Percentiles rank a stretch among this genome's conserved stretches.
Conservation (phyloP, 2,113 vertebrate species). For the Triplophysa siluroides region DNA sequence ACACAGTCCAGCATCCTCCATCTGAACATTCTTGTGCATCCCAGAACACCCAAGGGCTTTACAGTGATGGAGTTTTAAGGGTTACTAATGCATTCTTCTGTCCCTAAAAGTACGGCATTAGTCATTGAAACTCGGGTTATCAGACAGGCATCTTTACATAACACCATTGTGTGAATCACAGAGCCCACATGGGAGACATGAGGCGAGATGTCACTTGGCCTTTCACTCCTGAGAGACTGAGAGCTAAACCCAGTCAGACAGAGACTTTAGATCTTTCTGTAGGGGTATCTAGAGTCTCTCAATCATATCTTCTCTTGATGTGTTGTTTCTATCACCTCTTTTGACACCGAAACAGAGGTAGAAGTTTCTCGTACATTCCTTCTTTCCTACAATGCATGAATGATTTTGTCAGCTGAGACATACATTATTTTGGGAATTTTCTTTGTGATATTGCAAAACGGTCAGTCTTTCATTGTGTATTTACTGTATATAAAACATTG, state of each 20-base stretch:
- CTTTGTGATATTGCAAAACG: too few relatives aligned
- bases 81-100: conserved; percentile 13
- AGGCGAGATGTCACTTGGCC: conserved; percentile 42
- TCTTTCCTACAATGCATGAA: neutral
- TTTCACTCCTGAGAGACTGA: conserved; percentile 36
- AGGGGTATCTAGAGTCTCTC: neutral
- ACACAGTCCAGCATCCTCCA: neutral
- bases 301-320: neutral
- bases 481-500: too few relatives aligned
- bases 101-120: conserved; percentile 25
- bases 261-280: neutral
- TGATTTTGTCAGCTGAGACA: too few relatives aligned
- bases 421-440: too few relatives aligned
- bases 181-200: conserved; percentile 3
- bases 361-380: neutral
- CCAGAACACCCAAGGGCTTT: conserved; percentile 27
- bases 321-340: neutral
- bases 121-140: conserved; percentile 32
- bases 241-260: conserved; percentile 19
- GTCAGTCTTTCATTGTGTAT: too few relatives aligned
- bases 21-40: conserved; percentile 14
- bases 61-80: conserved; percentile 10
- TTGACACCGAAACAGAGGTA: neutral
- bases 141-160: conserved; percentile 40
- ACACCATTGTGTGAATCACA: conserved; percentile 43